phyloP scores from a whole-genome alignment of 2,888 invertebrate species.

The Hyposoter didymator region DNA sequence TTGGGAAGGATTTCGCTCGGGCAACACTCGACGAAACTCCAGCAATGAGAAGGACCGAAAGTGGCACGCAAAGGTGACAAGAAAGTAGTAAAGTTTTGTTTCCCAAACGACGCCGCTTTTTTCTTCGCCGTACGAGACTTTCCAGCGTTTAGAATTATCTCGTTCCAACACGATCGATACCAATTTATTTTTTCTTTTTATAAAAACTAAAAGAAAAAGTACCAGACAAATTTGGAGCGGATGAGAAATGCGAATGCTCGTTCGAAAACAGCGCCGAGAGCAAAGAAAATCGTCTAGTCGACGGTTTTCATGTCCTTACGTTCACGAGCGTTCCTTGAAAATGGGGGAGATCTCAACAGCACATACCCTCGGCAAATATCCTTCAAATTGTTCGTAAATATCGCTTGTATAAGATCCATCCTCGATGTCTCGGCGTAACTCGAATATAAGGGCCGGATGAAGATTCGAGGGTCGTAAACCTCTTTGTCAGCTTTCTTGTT shows the following conservation, averaged over 20 bases:
- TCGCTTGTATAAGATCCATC: constrained; percentile 75
- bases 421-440: constrained; percentile 61
- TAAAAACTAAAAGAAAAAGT: constrained; percentile 25
- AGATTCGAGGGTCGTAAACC: constrained; percentile 43
- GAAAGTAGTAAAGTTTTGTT: constrained; percentile 7
- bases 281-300: constrained; percentile 37
- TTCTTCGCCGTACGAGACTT: constrained; percentile 72
- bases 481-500: constrained; percentile 2
- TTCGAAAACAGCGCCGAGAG: constrained; percentile 23
- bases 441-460: constrained; percentile 65
- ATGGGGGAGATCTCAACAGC: constrained; percentile 7
- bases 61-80: constrained; percentile 13
- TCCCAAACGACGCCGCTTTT: constrained; percentile 40
- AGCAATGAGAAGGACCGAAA: constrained; percentile 10
- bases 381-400: constrained; percentile 77
- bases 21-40: constrained; percentile 46
- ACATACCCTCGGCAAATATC: constrained; percentile 73
- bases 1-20: constrained; percentile 67
- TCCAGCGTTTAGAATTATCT: constrained; percentile 36
- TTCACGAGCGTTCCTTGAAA: constrained; percentile 2
- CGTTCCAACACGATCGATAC: neutral
- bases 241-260: constrained; percentile 40
- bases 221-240: constrained; percentile 22
- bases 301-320: constrained; percentile 26
- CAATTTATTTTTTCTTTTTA: neutral